Conservation (phyloP, 1,140 invertebrate species). For the Calliopsis andreniformis region DNA sequence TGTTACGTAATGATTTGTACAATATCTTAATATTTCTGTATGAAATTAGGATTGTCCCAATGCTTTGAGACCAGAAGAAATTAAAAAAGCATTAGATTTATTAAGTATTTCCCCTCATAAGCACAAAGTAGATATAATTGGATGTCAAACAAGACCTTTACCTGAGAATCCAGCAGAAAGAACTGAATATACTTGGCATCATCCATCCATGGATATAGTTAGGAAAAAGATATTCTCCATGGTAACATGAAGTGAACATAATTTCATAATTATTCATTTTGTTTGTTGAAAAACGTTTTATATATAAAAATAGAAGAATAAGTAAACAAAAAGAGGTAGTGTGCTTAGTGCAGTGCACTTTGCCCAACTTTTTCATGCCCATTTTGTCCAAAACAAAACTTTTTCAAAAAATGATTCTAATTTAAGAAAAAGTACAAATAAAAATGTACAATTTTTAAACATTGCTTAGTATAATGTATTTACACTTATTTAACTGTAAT, state of each 20-base stretch:
- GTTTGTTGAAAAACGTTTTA: conserved; percentile 26
- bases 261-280: conserved; percentile 33
- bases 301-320: conserved; percentile 4
- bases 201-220: conserved; percentile 67
- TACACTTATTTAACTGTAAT: conserved; percentile 21
- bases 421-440: conserved; percentile 17
- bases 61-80: conserved; percentile 72
- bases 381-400: conserved; percentile 13
- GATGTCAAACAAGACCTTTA: conserved; percentile 71
- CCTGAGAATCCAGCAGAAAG: conserved; percentile 53
- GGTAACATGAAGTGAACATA: conserved; percentile 43
- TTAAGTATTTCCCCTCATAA: conserved; percentile 74
- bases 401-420: conserved; percentile 21
- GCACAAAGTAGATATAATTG: conserved; percentile 76
- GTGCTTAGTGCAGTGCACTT: background rate
- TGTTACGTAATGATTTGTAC: background rate
- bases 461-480: conserved; percentile 18
- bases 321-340: conserved; percentile 21
- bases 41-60: conserved; percentile 72
- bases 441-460: conserved; percentile 26
- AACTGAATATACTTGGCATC: conserved; percentile 63
- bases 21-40: conserved; percentile 1
- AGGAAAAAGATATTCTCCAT: conserved; percentile 73
- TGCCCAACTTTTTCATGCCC: background rate
- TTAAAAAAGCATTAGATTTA: conserved; percentile 77